These are phyloP conservation scores for Telmatherina bonti DNA, from an alignment of 2,797 vertebrate genomes.

Conservation along the genomic window DNA sequence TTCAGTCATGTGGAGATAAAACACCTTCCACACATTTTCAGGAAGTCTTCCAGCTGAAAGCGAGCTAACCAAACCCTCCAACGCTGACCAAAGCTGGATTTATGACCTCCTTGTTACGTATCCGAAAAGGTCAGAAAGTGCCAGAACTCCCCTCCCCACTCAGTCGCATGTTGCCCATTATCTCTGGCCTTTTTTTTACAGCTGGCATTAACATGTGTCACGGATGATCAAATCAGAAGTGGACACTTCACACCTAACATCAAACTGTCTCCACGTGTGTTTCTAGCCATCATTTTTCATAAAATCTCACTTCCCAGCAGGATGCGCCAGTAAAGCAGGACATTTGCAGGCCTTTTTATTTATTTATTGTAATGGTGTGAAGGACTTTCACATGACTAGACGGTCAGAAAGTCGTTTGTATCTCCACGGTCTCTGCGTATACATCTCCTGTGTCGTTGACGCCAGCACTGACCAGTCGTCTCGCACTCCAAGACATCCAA, in stretches of 20 bases:
- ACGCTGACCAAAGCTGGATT: background rate
- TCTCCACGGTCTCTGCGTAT: background rate
- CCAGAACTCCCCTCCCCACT: background rate
- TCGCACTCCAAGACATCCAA: too few relatives aligned
- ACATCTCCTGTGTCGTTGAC: background rate
- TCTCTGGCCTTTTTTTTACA: background rate
- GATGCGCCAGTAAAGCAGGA: background rate
- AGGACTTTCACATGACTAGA: background rate
- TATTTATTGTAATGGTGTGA: background rate
- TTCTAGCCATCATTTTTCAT: background rate
- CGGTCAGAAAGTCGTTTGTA: background rate
- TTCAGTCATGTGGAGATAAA: background rate
- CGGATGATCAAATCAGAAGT: background rate
- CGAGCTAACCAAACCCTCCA: background rate
- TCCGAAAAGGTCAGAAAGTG: conserved; percentile 1
- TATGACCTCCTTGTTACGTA: background rate
- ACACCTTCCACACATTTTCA: background rate
- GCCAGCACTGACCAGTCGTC: background rate
- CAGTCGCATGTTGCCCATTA: background rate
- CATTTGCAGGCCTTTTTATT: background rate
- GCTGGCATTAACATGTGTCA: conserved; percentile 6
- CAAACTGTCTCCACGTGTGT: background rate
- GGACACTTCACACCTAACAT: background rate
- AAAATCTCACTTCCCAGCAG: background rate
- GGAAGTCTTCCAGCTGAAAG: background rate